These are phyloP conservation scores for Ispidina picta DNA, from an alignment of 2,797 vertebrate genomes.

Conservation along the genomic window DNA sequence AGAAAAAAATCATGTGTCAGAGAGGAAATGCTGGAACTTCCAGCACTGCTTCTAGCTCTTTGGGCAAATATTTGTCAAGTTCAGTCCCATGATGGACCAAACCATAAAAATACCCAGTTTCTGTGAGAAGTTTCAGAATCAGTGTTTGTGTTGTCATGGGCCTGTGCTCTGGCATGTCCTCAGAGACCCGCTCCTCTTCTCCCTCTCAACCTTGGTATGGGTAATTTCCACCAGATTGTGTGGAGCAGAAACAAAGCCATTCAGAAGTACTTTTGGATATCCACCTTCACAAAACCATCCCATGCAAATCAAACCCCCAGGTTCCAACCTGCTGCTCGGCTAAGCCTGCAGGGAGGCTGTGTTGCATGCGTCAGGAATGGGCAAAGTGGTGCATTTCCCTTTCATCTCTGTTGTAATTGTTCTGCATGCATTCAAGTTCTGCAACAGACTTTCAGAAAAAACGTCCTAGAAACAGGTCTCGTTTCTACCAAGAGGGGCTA, in stretches of 20 bases:
- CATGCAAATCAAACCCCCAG: background rate
- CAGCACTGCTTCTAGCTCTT: background rate
- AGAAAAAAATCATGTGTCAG: conserved; percentile 22
- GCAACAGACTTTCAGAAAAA: background rate
- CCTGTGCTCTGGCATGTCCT: background rate
- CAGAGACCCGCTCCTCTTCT: background rate
- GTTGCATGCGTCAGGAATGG: background rate
- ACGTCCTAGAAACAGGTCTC: background rate
- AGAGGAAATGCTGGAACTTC: conserved; percentile 18
- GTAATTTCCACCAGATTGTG: background rate
- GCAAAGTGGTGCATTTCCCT: background rate
- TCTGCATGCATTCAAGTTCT: background rate
- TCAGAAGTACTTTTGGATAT: background rate
- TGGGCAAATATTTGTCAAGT: conserved; percentile 15
- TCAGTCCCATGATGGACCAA: background rate
- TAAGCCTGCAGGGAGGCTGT: background rate
- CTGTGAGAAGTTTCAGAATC: conserved; percentile 16
- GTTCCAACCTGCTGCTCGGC: background rate
- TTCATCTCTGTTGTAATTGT: background rate
- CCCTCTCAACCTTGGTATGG: background rate
- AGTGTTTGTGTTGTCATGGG: background rate
- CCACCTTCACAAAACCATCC: background rate
- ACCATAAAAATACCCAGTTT: background rate
- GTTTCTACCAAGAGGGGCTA: background rate
- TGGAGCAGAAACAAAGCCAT: background rate